Conservation (phyloP, 1,140 invertebrate species). For the Cydia pomonella region DNA sequence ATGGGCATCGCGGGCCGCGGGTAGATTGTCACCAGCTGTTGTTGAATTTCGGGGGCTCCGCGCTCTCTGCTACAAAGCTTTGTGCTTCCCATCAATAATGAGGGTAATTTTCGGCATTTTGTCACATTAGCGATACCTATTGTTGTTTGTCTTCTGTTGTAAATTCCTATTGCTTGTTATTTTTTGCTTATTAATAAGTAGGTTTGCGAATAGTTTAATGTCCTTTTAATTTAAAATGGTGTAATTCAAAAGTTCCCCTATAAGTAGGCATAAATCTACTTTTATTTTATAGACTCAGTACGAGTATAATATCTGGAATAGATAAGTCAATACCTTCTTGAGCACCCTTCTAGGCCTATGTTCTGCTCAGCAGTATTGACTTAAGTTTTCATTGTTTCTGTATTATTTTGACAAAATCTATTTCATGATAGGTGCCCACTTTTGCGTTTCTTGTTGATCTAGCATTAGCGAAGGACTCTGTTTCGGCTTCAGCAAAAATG, state of each 20-base stretch:
- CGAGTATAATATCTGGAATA: no score
- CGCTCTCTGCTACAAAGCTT: conserved; percentile 55
- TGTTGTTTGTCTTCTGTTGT: conserved; percentile 56
- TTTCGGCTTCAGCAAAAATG: no score
- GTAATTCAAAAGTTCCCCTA: neutral
- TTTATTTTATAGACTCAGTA: neutral
- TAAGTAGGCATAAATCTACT: neutral
- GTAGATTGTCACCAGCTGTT: conserved; percentile 74
- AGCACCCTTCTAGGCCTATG: no score
- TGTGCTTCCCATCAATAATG: conserved; percentile 76
- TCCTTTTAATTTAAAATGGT: conserved; percentile 1
- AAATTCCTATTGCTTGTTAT: neutral
- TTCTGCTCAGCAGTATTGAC: no score
- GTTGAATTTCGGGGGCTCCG: conserved; percentile 40
- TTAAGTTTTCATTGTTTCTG: no score
- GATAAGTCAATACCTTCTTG: no score
- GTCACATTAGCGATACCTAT: conserved; percentile 74
- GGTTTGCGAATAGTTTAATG: conserved; percentile 4
- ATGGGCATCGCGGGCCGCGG: conserved; percentile 72
- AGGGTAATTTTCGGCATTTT: conserved; percentile 76
- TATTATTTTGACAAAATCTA: no score
- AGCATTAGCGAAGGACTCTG: no score
- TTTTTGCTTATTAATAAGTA: conserved; percentile 14
- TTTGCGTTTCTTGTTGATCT: no score
- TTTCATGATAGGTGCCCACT: no score